Percentiles rank a stretch among this genome's conserved stretches.
These are phyloP conservation scores for Thalassophryne amazonica DNA, from an alignment of 2,797 vertebrate genomes.

Conservation along the genomic window DNA sequence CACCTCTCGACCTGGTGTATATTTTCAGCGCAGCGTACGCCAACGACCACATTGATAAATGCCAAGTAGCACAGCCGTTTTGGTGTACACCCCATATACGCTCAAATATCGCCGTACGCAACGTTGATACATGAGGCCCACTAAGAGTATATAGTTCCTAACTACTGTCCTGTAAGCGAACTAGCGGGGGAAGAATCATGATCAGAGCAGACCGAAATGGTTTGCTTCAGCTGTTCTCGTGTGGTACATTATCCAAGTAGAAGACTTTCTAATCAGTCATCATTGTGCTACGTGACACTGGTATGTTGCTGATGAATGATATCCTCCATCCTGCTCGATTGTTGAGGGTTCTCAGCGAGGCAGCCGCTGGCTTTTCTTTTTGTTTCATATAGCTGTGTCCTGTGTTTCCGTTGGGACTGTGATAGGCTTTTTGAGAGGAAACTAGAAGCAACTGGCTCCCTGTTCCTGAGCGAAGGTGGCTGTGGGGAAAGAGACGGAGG, in stretches of 20 bases:
- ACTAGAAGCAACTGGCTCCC: slow-evolving; percentile 56
- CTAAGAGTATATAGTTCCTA: slow-evolving; percentile 23
- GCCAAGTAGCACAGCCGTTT: no score
- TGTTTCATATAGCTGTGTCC: slow-evolving; percentile 10
- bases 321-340: slow-evolving; percentile 39
- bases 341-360: slow-evolving; percentile 28
- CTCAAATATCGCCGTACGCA: no score
- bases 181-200: slow-evolving; percentile 36
- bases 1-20: no score
- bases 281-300: slow-evolving; percentile 63
- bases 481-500: slow-evolving; percentile 27
- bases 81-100: no score
- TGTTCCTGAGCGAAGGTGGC: slow-evolving; percentile 64
- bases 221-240: slow-evolving; percentile 49
- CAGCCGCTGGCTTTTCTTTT: slow-evolving; percentile 12
- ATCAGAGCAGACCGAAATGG: slow-evolving; percentile 45
- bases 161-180: slow-evolving; percentile 41
- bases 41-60: no score
- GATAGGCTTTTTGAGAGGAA: slow-evolving; percentile 60
- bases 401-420: slow-evolving; percentile 33
- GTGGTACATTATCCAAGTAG: slow-evolving; percentile 45
- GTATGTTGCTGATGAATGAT: slow-evolving; percentile 65
- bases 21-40: no score
- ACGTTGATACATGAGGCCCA: no score
- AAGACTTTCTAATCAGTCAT: slow-evolving; percentile 68